Evolutionary conservation across 2,797 vertebrate species (phyloP), one percentile per base, ranked within the genome.

Genomic region (Gymnothorax reevesii): DNA sequence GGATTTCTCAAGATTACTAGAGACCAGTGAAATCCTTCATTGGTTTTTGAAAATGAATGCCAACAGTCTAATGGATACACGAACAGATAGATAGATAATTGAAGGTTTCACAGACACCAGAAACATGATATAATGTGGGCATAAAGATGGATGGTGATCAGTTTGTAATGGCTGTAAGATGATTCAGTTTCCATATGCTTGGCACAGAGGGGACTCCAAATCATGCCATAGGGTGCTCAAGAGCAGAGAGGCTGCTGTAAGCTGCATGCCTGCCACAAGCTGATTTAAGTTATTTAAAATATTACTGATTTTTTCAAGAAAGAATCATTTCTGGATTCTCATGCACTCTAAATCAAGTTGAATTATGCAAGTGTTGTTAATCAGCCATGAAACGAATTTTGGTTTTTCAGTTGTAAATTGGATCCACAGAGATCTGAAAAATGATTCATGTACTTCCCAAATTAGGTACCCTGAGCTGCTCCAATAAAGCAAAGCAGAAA

Each of bases 341-440:
- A 15, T 22, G 80, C 27, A 83, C 27, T 33, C 13, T 54, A 66
- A 59, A 83, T 83, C 54, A 87, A 87, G 83, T 83, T 57, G 57
- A 82, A 83, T 71, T 87, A 25, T 75, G 57, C 57, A 60, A 22
- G 52, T 5, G 57, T 82, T 55, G 52, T 83, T 83, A 86, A 87
- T 83, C 80, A 52, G 79, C 66, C 86, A 55, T 83, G 71, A 87
- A 87, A 83, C 83, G 83, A 66, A 86, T 83, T 83, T 49, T 22
- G 69, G 33, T 27, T 57, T 80, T 62, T 82, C 79, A 25, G 59
- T 60, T 87, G 64, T 57, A 83, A 75, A 73, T 73, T 59, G 64
- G 69, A 57, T 75, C 82, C 55, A 7, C 64, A 25, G 66, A 57
- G 82, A 73, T 57, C 22, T n/a, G 22, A 20, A 64, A 73, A 57